Evolutionary conservation across 2,113 vertebrate species (phyloP), one percentile per base, ranked within the genome.

Genomic region (Raja brachyura): DNA sequence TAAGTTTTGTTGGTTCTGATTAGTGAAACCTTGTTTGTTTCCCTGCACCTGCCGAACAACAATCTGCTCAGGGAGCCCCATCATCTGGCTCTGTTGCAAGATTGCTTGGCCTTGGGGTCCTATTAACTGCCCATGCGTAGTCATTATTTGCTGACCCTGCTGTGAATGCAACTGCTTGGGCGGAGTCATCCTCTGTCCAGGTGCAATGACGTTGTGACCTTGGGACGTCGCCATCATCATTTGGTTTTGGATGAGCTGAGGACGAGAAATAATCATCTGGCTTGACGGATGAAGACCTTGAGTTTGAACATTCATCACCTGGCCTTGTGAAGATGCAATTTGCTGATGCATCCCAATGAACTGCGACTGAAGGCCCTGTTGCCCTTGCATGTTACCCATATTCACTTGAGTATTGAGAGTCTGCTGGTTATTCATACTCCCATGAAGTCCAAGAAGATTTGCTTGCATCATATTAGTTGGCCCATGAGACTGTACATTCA

Each of bases 151-250:
- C 94, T 98, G 98, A 95, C 98, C 97, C 96, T 98, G 98, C 93
- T 98, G 98, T 94, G 98, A 96, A 95, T 98, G 97, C 97, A 99
- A 97, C 94, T 98, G 99, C 96, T 99, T 99, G 93, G 99, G 98
- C 94, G 99, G 98, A 93, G 98, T 99, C 98, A 99, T 99, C 93
- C 98, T 98, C 94, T 98, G 98, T 83, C 98, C 96, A 95, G 14
- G 96, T 94, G 98, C 98, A 94, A 97, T 98, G 93, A 98, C 96
- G 96, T 96, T 97, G 94, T 98, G 97, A 94, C 95, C 96, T 90
- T 97, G 97, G 93, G 96, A 94, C 13, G 97, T 95, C 93, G 96
- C 96, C 96, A 97, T 96, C 96, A 97, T 97, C 96, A 98, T 98
- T 95, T 98, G 98, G 94, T 97, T 98, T 93, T 96, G 97, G 94